Base-by-base conservation (phyloP, 2,797 vertebrate species). In the Xiphorhynchus erythropygius region DNA sequence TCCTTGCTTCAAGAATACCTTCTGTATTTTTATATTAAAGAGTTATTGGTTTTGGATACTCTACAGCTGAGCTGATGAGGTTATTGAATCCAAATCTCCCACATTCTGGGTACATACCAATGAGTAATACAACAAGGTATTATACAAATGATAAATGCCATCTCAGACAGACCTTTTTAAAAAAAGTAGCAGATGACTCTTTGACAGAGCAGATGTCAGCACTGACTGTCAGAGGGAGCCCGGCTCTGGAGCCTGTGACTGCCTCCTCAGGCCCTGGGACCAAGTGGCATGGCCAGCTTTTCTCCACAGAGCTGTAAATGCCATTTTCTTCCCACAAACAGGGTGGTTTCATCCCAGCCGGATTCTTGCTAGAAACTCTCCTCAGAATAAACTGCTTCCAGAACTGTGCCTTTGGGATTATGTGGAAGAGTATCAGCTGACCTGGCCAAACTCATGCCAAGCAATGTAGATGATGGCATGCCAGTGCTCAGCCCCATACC, bases 21-120 rank as follows among this genome's bases (percentile, higher is more conserved):
- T 86, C 89, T 86, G 50, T 90, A 94, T 93, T 86, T 91, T 94
- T 81, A 37, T 78, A 84, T 91, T 85, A 89, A 89, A 69, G 64
- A 60, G 39, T 81, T 91, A 86, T 19, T 94, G 50, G 83, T 7
- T 94, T 91, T 73, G 39, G 65, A 88, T 88, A 78, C 28, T 65
- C 65, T 6, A 17, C 76, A 78, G 82, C 82, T 92, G 42, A 75
- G 39, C 50, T 84, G 83, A 88, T 90, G 57, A 91, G 28, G n/a
- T 78, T 91, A 86, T 33, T 81, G 83, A 93, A 88, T 50, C n/a
- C n/a, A 86, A 68, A 65, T 91, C 53, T 84, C 80, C 46, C 50
- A 65, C 65, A 55, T 88, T 94, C 83, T 8, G 4, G 15, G n/a
- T 68, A 28, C 81, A 39, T 39, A 71, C 19, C 56, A 81, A 71